Percentiles rank a stretch among this genome's conserved stretches.
Evolutionary conservation across 2,113 vertebrate genomes (phyloP).

Genomic region (Ciconia stormi): DNA sequence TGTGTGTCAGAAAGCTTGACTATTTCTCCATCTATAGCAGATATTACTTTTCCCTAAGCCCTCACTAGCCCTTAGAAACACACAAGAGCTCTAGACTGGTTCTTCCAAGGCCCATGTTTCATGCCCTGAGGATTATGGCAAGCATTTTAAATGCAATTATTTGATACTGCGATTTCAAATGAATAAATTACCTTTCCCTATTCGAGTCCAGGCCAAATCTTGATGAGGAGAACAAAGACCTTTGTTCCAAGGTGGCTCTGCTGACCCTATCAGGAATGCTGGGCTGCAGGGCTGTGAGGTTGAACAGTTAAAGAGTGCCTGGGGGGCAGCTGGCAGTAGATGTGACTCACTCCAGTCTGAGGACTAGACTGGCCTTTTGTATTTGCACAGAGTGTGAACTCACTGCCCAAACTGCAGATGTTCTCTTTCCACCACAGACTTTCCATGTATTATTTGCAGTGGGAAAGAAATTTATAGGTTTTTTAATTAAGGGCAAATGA

Average conservation of each 20-base stretch:
- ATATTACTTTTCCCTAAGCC: not conserved
- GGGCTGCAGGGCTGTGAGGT: not conserved
- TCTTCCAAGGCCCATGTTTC: not conserved
- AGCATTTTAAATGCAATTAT: slow-evolving; percentile 7
- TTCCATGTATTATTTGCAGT: not conserved
- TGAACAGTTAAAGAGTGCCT: not conserved
- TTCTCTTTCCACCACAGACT: not conserved
- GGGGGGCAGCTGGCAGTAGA: not conserved
- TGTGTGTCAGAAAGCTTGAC: not conserved
- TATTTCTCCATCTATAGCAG: not conserved
- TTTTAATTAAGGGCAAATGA: not conserved
- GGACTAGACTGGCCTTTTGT: not conserved
- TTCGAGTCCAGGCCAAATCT: not conserved
- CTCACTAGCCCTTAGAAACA: not conserved
- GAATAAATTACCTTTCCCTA: slow-evolving; percentile 1
- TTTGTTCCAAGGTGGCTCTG: not conserved
- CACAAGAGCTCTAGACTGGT: not conserved
- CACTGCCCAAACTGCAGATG: not conserved
- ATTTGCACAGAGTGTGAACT: not conserved
- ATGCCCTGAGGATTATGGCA: not conserved
- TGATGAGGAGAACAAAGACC: not conserved
- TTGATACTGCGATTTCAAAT: not conserved
- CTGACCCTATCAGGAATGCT: not conserved
- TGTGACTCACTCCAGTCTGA: not conserved
- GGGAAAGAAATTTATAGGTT: not conserved